Evolutionary conservation across 2,797 vertebrate species (phyloP), one percentile per base, ranked within the genome.

Genomic region (Falco berigora): DNA sequence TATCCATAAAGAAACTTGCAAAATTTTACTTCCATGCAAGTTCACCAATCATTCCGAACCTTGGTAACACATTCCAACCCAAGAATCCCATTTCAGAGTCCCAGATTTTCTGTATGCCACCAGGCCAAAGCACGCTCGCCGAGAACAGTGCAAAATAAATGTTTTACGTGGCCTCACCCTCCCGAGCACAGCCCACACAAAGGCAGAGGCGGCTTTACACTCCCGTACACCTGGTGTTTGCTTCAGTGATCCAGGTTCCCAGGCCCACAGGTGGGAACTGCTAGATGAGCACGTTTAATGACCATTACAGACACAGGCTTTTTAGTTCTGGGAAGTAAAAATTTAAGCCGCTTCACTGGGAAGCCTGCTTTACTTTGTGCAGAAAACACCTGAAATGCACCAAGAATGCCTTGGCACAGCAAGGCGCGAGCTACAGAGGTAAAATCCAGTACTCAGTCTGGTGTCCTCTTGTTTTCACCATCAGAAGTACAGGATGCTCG

Each of bases 191-290:
- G 44, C 5, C 34, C 5, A 4, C 1, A n/a, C 28, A 3, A 12
- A 22, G 24, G n/a, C 23, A 4, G 8, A 5, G 30, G 42, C n/a
- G 5, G 28, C 46, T 27, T 9, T 3, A 7, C 4, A 4, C 8
- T 13, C 82, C 55, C 12, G 1, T 1, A 5, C 8, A 4, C 3
- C 21, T 8, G 22, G 27, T 1, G 13, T 8, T 50, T 10, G 3
- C 46, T 17, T 9, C 6, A 20, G 55, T 4, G n/a, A 40, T 2
- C 19, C 4, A 3, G 18, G 23, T 8, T 19, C 30, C 52, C 20
- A 4, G 23, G 36, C 34, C 12, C 52, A 20, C 16, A 12, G 5
- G 0, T 1, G 9, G 21, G n/a, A 52, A 34, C 21, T 3, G 9
- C 50, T 5, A 30, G 38, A 30, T 7, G 20, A 32, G 46, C 40